Evolutionary conservation across 2,888 invertebrate genomes (phyloP).

Genomic region (Cryptophagus acutangulus): DNA sequence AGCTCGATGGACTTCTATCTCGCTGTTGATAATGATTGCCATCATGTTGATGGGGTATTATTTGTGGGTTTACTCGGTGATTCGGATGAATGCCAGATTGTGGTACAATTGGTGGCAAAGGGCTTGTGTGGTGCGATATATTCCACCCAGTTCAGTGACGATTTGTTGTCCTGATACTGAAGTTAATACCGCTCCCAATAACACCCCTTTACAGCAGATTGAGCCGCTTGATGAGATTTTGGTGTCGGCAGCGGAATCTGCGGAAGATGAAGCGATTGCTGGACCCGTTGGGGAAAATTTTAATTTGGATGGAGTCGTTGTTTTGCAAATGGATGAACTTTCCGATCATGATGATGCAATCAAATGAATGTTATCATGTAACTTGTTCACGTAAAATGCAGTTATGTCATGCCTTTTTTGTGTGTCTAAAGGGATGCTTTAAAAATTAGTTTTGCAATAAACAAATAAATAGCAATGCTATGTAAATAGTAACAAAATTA

Average conservation of each 20-base stretch:
- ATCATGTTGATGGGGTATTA: constrained; percentile 52
- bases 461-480: too few relatives aligned
- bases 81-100: constrained; percentile 49
- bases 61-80: constrained; percentile 51
- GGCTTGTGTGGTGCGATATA: constrained; percentile 49
- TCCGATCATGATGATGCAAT: too few relatives aligned
- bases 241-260: neutral
- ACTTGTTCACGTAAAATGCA: too few relatives aligned
- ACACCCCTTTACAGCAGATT: neutral
- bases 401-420: too few relatives aligned
- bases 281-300: too few relatives aligned
- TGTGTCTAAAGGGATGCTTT: too few relatives aligned
- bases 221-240: neutral
- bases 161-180: neutral
- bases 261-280: neutral
- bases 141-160: constrained; percentile 31
- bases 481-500: too few relatives aligned
- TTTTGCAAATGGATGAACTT: too few relatives aligned
- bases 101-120: constrained; percentile 57
- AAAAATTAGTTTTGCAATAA: too few relatives aligned
- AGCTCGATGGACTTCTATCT: constrained; percentile 50
- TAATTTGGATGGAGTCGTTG: too few relatives aligned
- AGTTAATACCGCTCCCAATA: neutral
- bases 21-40: constrained; percentile 48
- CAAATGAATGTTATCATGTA: too few relatives aligned